These are phyloP conservation scores for Geophilus truncorum DNA, from an alignment of 2,888 invertebrate genomes.

Conservation along the genomic window DNA sequence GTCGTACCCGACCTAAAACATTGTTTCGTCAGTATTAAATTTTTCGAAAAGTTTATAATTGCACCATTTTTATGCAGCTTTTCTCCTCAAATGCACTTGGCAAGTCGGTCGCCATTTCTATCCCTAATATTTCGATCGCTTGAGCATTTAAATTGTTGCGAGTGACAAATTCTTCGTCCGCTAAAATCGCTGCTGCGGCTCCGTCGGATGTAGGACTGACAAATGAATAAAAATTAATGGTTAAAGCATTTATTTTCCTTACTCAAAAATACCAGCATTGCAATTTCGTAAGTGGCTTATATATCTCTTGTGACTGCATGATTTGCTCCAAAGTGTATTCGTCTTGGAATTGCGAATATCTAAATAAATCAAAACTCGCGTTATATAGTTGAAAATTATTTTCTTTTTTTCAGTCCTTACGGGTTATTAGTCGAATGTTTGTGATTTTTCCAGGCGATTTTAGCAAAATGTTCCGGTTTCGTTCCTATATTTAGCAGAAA, in stretches of 20 bases:
- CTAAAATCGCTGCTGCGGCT: slow-evolving; percentile 87
- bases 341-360: slow-evolving; percentile 87
- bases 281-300: slow-evolving; percentile 87
- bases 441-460: slow-evolving; percentile 97
- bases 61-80: slow-evolving; percentile 68
- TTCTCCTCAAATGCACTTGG: slow-evolving; percentile 75
- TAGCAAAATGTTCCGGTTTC: slow-evolving; percentile 86
- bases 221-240: no score
- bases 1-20: slow-evolving; percentile 71
- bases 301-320: slow-evolving; percentile 76
- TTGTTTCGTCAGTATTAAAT: not conserved
- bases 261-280: slow-evolving; percentile 68
- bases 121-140: slow-evolving; percentile 92
- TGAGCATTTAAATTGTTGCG: slow-evolving; percentile 71
- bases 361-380: no score
- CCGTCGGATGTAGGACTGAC: slow-evolving; percentile 93
- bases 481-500: slow-evolving; percentile 56
- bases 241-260: no score
- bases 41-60: not conserved
- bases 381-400: no score
- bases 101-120: slow-evolving; percentile 95
- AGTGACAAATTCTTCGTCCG: slow-evolving; percentile 83
- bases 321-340: slow-evolving; percentile 89
- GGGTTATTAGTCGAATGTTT: slow-evolving; percentile 95
- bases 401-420: slow-evolving; percentile 51